Base-by-base conservation (phyloP, 2,113 vertebrate genomes). In the Pelecanoides urinatrix region DNA sequence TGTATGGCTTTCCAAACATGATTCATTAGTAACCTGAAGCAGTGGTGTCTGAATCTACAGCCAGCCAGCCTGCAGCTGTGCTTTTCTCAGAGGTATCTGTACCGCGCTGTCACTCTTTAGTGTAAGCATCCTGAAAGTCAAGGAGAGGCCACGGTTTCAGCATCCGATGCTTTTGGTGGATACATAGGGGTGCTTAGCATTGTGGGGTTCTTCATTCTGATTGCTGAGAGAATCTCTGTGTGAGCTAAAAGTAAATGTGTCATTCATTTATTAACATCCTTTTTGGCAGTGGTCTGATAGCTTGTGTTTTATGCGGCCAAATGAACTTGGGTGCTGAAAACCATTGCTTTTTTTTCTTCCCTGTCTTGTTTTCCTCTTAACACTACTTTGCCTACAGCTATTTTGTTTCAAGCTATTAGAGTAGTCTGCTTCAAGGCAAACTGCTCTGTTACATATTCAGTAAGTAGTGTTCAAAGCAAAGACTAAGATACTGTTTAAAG, bases 361-460 rank as follows among this genome's bases (percentile, higher is more conserved):
- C 22, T 56, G 16, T 79, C 38, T 76, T 52, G 7, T 90, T 95
- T 90, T 90, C 66, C 49, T 85, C 61, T 71, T 72, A 75, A 77
- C 29, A 44, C 32, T 75, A 9, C 58, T 91, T 96, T 82, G 80
- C 87, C 77, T 90, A 21, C 77, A 87, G 84, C 80, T 93, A 53
- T 93, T 92, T 94, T 0, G 0, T 96, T 90, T 95, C 79, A 91
- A 32, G 66, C 70, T 90, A 73, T 89, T 81, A 76, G 66, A 91
- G 27, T 30, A 91, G 67, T 34, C 44, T 94, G 21, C 88, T 95
- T 86, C 83, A 91, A 91, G 89, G 80, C 72, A 91, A 75, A 44
- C 65, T 58, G 59, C 50, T 66, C 68, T 92, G 2, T 86, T 94
- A 19, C 65, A 53, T 92, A 94, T 86, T 94, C 92, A 93, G 65